Conservation (phyloP, 2,797 vertebrate species). For the Coregonus ussuriensis region DNA sequence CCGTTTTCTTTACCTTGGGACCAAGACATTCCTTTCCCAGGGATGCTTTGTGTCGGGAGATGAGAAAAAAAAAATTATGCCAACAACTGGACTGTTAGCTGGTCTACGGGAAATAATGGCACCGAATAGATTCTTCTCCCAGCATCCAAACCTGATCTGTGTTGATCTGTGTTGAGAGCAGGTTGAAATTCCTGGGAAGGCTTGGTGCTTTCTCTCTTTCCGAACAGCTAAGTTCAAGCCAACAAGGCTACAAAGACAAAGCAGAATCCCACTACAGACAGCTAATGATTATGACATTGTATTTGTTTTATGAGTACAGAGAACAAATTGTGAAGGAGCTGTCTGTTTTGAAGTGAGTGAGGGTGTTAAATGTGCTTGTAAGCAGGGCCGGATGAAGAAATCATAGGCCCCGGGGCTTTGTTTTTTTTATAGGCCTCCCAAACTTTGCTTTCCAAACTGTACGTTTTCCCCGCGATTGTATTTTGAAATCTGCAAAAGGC, state of each 20-base stretch:
- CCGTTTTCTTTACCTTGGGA: slow-evolving; percentile 84
- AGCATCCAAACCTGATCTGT: slow-evolving; percentile 50
- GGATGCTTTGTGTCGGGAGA: slow-evolving; percentile 78
- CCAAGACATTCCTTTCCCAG: slow-evolving; percentile 89
- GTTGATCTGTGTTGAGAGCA: slow-evolving; percentile 19
- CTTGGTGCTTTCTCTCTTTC: slow-evolving; percentile 26
- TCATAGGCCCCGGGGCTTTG: too few relatives aligned
- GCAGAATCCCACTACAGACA: slow-evolving; percentile 44
- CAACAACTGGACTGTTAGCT: slow-evolving; percentile 70
- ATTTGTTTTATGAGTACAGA: slow-evolving; percentile 66
- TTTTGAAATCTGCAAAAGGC: too few relatives aligned
- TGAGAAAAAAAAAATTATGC: slow-evolving; percentile 76
- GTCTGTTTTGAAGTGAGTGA: too few relatives aligned
- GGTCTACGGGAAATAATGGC: slow-evolving; percentile 69
- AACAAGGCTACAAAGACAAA: slow-evolving; percentile 66
- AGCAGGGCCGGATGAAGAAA: too few relatives aligned
- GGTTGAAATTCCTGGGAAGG: slow-evolving; percentile 48
- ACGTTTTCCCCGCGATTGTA: too few relatives aligned
- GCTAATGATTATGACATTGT: slow-evolving; percentile 62
- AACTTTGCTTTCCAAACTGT: too few relatives aligned
- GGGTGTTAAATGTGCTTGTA: too few relatives aligned
- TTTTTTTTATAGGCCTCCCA: too few relatives aligned
- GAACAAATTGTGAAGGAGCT: slow-evolving; percentile 32
- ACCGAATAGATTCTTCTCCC: slow-evolving; percentile 53
- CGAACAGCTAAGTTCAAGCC: slow-evolving; percentile 49